Evolutionary conservation across 2,797 vertebrate genomes (phyloP), one percentile per base, ranked within the genome.

Genomic region (Peromyscus melanophrys): DNA sequence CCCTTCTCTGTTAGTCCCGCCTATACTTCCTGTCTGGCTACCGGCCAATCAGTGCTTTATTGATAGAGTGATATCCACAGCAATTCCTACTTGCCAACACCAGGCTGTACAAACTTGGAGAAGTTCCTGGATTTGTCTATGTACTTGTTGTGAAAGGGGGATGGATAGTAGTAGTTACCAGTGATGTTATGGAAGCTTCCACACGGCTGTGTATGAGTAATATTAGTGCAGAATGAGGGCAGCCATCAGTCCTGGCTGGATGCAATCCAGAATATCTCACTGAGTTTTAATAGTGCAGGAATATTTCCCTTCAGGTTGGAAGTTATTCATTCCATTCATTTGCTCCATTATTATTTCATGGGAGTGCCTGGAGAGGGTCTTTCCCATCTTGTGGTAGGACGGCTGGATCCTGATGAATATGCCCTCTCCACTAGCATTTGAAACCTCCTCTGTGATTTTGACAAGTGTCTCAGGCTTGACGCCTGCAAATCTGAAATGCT

Each of bases 71-170:
- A n/a, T n/a, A n/a, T n/a, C n/a, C n/a, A n/a, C n/a, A n/a, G n/a
- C n/a, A n/a, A n/a, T n/a, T n/a, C n/a, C n/a, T n/a, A 67, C 25
- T 37, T 85, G 25, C 89, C 85, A 95, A 25, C 75, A 95, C 34
- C 27, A 67, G 87, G 40, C 65, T 59, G 27, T 37, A 34, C 88
- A 73, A 91, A 77, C 46, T 67, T 94, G 92, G 55, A 90, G 63
- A 90, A 96, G 43, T 82, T 90, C 67, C 77, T 71, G 86, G 93
- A 78, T 57, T 89, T 90, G 61, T 95, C 37, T 87, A 87, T 93
- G 80, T 34, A 57, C 52, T 61, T 63, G 46, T 49, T 87, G 25
- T 80, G 95, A 89, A 92, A 96, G 71, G 29, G 34, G 65, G 21
- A 57, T 77, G 80, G 90, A 80, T 89, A 78, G 52, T 46, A 80